Evolutionary conservation across 1,140 invertebrate genomes (phyloP).

Genomic region (Cheumatopsyche charites): DNA sequence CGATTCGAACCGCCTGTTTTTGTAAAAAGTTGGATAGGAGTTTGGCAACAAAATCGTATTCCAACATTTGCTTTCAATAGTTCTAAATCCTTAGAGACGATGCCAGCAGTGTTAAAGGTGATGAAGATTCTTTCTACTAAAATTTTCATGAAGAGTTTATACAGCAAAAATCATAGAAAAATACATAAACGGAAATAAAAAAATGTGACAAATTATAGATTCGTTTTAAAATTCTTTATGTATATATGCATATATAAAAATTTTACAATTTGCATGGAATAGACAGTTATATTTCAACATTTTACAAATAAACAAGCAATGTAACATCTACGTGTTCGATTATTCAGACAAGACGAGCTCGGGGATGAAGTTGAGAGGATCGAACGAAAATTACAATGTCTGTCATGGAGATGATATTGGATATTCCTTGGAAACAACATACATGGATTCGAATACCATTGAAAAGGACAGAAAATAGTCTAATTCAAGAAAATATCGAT

Average conservation of each 20-base stretch:
- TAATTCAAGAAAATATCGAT: conserved; percentile 62
- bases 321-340: conserved; percentile 65
- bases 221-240: conserved; percentile 60
- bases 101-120: conserved; percentile 50
- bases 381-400: conserved; percentile 63
- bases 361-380: conserved; percentile 56
- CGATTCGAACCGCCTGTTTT: conserved; percentile 50
- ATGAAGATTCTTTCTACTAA: conserved; percentile 62
- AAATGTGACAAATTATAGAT: conserved; percentile 56
- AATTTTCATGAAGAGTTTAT: no score
- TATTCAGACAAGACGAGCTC: conserved; percentile 62
- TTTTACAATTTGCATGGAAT: conserved; percentile 64
- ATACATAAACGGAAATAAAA: conserved; percentile 62
- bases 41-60: conserved; percentile 53
- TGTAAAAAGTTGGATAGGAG: conserved; percentile 55
- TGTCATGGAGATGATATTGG: conserved; percentile 66
- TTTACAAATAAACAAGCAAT: conserved; percentile 61
- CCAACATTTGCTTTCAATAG: conserved; percentile 54
- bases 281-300: conserved; percentile 63
- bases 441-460: conserved; percentile 51
- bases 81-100: neutral
- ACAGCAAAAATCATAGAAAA: conserved; percentile 65
- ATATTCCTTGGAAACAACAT: conserved; percentile 53
- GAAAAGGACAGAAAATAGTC: conserved; percentile 60
- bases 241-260: no score